These are phyloP conservation scores for Sepiola atlantica DNA, from an alignment of 2,888 invertebrate genomes.

Conservation along the genomic window DNA sequence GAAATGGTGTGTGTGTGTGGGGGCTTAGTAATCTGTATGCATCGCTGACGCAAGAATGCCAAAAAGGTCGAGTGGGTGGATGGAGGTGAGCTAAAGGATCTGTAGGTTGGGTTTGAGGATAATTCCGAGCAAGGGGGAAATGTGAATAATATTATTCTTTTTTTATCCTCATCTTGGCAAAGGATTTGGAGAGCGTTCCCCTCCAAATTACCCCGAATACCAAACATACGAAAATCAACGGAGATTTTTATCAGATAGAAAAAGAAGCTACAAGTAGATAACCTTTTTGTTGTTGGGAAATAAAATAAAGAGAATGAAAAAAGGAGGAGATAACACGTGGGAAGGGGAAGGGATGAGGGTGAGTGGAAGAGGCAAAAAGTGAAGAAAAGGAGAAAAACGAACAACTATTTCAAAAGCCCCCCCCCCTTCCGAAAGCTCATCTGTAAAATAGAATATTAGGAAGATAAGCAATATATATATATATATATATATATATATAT, in stretches of 20 bases:
- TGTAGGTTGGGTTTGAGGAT: not conserved
- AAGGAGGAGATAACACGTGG: not conserved
- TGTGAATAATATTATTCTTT: not conserved
- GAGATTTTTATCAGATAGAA: not conserved
- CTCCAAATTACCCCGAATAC: not conserved
- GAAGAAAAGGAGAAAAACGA: not conserved
- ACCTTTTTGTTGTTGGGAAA: not conserved
- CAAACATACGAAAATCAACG: not conserved
- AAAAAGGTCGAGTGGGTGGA: not conserved
- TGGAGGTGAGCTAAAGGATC: not conserved
- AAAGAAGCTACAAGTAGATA: not conserved
- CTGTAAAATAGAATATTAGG: too few species aligned
- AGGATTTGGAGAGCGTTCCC: not conserved
- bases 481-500: too few species aligned
- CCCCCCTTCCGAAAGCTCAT: too few species aligned
- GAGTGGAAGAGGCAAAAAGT: not conserved
- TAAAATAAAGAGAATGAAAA: not conserved
- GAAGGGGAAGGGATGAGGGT: not conserved
- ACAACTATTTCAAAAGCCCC: too few species aligned
- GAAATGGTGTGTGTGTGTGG: too few species aligned
- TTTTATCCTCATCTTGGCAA: not conserved
- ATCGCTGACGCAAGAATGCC: conserved; percentile 9
- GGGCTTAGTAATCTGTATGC: not conserved
- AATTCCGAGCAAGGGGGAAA: not conserved
- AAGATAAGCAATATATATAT: too few species aligned